Evolutionary conservation across 2,797 vertebrate genomes (phyloP).

Genomic region (Rhinophrynus dorsalis): DNA sequence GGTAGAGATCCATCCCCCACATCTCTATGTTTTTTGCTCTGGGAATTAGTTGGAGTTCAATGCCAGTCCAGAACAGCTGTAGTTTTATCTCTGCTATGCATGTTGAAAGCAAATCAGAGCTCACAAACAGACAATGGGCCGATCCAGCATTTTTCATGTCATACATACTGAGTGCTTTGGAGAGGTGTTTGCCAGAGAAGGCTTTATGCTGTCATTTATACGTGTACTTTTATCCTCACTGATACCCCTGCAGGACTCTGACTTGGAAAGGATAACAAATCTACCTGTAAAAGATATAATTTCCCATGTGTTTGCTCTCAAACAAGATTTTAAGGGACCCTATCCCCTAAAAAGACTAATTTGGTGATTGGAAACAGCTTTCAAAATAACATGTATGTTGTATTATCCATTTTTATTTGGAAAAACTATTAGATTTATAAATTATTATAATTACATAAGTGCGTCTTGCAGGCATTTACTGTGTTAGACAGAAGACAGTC

Average conservation of each 20-base stretch:
- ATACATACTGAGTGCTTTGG: background rate
- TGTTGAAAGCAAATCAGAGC: slow-evolving; percentile 8
- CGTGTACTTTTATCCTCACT: slow-evolving; percentile 7
- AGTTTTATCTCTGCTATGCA: slow-evolving; percentile 18
- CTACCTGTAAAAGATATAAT: too few species aligned
- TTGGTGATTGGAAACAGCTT: too few species aligned
- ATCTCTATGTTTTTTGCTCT: background rate
- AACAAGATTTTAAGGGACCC: too few species aligned
- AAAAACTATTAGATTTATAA: too few species aligned
- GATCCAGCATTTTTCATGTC: background rate
- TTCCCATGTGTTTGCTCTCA: too few species aligned
- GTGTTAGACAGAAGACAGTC: too few species aligned
- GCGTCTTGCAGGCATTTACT: too few species aligned
- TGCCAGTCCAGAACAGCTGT: background rate
- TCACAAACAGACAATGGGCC: background rate
- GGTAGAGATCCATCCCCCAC: background rate
- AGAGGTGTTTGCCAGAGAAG: background rate
- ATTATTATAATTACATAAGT: too few species aligned
- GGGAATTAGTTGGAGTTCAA: slow-evolving; percentile 6
- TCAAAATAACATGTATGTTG: too few species aligned
- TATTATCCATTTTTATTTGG: too few species aligned
- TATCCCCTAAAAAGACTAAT: too few species aligned
- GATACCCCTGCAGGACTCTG: background rate
- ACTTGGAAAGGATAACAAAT: too few species aligned
- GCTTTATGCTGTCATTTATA: slow-evolving; percentile 14